phyloP scores from a whole-genome alignment of 2,113 vertebrate genomes.

The Onychostoma macrolepis region DNA sequence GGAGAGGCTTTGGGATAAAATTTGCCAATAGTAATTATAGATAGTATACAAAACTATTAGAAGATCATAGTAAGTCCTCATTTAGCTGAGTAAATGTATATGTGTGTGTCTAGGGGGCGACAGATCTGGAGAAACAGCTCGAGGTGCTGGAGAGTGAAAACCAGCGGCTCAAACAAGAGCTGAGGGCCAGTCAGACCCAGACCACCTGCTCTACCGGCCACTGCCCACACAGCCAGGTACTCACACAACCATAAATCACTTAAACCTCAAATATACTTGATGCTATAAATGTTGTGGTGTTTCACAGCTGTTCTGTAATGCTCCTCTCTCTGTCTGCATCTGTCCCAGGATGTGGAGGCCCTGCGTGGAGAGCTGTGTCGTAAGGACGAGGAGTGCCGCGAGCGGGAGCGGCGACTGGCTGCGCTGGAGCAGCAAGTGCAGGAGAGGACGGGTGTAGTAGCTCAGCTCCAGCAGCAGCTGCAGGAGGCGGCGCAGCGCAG shows the following conservation, averaged over 20 bases:
- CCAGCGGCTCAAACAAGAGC: slow-evolving; percentile 85
- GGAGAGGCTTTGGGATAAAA: background rate
- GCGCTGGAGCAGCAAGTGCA: slow-evolving; percentile 80
- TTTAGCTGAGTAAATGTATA: background rate
- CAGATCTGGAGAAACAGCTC: slow-evolving; percentile 91
- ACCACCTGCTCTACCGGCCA: slow-evolving; percentile 57
- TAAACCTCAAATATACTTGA: background rate
- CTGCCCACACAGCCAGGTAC: slow-evolving; percentile 82
- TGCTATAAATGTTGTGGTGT: background rate
- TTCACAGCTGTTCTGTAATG: background rate
- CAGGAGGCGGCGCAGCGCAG: slow-evolving; percentile 77
- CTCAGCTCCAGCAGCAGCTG: slow-evolving; percentile 80
- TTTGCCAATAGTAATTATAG: background rate
- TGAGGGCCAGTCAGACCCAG: slow-evolving; percentile 77
- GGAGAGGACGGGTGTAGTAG: slow-evolving; percentile 73
- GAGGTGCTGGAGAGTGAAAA: slow-evolving; percentile 90
- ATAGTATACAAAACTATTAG: background rate
- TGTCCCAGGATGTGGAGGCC: slow-evolving; percentile 61
- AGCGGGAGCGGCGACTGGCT: slow-evolving; percentile 77
- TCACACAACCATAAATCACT: background rate
- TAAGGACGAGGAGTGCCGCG: slow-evolving; percentile 74
- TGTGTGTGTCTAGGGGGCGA: slow-evolving; percentile 81
- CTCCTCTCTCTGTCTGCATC: background rate
- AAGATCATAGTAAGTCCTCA: background rate
- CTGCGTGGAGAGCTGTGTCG: slow-evolving; percentile 63